phyloP scores from a whole-genome alignment of 2,113 vertebrate genomes.

The Prinia subflava region DNA sequence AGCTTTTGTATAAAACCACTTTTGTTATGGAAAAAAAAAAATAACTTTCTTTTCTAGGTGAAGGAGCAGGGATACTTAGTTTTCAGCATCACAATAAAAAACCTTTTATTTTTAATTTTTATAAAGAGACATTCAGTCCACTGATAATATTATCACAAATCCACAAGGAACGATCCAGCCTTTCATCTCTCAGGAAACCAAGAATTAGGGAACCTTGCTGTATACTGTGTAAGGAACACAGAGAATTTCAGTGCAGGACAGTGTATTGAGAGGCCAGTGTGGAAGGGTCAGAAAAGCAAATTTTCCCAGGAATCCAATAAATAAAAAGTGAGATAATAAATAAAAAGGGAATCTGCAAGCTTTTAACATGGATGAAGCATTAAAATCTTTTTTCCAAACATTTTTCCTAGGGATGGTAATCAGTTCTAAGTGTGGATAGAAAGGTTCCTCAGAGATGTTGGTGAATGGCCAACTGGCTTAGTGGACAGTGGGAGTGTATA shows the following conservation, averaged over 20 bases:
- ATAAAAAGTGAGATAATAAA: not conserved
- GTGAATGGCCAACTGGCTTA: not conserved
- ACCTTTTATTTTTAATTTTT: not conserved
- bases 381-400: not conserved
- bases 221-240: not conserved
- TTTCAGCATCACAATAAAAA: not conserved
- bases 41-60: not conserved
- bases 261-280: not conserved
- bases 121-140: not conserved
- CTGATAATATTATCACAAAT: not conserved
- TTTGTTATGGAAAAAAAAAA: not conserved
- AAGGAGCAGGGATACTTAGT: not conserved
- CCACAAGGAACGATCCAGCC: not conserved
- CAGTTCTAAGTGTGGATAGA: not conserved
- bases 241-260: not conserved
- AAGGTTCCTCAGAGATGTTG: not conserved
- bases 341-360: not conserved
- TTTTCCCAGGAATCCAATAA: not conserved
- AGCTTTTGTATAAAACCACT: not conserved
- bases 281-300: not conserved
- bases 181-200: not conserved
- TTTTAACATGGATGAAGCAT: not conserved
- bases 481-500: not conserved
- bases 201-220: not conserved
- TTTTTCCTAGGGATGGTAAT: not conserved